Conservation (phyloP, 2,888 invertebrate species). For the Drosophila austrosaltans region DNA sequence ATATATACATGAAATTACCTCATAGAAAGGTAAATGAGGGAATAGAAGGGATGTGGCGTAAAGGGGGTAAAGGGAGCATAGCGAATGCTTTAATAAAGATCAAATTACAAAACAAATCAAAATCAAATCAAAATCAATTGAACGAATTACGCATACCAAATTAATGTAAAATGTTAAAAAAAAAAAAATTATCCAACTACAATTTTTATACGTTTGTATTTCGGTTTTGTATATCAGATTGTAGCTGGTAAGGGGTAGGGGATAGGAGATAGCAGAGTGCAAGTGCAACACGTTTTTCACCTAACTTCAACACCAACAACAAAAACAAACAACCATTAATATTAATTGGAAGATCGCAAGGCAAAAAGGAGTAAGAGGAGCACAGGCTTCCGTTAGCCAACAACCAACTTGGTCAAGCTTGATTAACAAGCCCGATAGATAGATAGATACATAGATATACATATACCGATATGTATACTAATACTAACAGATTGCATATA, state of each 20-base stretch:
- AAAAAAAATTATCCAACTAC: slow-evolving; percentile 26
- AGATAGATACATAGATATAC: background rate
- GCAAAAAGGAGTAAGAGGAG: background rate
- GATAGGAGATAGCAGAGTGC: background rate
- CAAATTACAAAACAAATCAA: slow-evolving; percentile 18
- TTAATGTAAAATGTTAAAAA: slow-evolving; percentile 41
- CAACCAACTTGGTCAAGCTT: slow-evolving; percentile 26
- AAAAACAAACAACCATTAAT: background rate
- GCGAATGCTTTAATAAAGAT: slow-evolving; percentile 5
- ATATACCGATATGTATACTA: background rate
- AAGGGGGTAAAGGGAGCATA: background rate
- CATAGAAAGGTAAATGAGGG: background rate
- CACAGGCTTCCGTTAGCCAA: slow-evolving; percentile 33
- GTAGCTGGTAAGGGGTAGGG: too few relatives aligned
- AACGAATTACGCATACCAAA: slow-evolving; percentile 52
- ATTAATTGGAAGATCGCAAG: background rate
- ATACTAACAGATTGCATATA: background rate
- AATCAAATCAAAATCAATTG: slow-evolving; percentile 36
- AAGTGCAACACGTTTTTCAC: slow-evolving; percentile 1
- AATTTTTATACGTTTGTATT: background rate
- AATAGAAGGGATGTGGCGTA: background rate
- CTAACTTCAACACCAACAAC: background rate
- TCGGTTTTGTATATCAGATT: background rate
- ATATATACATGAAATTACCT: slow-evolving; percentile 2
- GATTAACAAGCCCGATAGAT: slow-evolving; percentile 28